Percentiles rank a stretch among this genome's conserved stretches.
Conservation (phyloP, 2,797 vertebrate genomes). For the Lutra lutra region DNA sequence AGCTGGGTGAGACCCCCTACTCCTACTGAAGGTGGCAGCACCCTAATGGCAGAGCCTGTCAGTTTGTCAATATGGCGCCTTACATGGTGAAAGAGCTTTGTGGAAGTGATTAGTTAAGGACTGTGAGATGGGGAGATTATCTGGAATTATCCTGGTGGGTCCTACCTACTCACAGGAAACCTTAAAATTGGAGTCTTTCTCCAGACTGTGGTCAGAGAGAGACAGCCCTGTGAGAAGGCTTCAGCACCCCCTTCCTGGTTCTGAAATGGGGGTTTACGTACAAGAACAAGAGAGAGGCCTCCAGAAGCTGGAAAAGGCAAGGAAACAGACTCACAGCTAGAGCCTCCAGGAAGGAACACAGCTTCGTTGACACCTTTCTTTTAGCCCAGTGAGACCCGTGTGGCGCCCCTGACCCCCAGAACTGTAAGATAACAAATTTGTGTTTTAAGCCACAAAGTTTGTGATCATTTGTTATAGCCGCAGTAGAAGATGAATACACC, state of each 20-base stretch:
- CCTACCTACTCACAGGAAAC: background rate
- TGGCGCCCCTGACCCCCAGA: background rate
- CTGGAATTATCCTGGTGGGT: background rate
- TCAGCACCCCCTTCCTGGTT: background rate
- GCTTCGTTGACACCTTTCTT: background rate
- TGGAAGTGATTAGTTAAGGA: background rate
- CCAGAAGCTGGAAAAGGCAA: background rate
- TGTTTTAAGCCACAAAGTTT: background rate
- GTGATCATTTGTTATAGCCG: background rate
- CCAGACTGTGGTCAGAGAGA: background rate
- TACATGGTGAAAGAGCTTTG: background rate
- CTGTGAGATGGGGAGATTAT: background rate
- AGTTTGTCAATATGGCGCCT: background rate
- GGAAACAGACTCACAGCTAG: fast-evolving
- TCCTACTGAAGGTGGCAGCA: background rate
- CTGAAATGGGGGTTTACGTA: background rate
- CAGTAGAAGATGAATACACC: constrained; percentile 38
- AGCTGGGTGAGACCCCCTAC: background rate
- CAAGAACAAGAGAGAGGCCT: background rate
- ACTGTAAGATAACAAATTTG: background rate
- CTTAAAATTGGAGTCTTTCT: background rate
- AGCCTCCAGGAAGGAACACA: background rate
- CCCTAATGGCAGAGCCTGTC: background rate
- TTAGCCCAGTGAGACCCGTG: background rate
- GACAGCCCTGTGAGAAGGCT: background rate